Conservation (phyloP, 2,888 invertebrate genomes). For the Noctua fimbriata region DNA sequence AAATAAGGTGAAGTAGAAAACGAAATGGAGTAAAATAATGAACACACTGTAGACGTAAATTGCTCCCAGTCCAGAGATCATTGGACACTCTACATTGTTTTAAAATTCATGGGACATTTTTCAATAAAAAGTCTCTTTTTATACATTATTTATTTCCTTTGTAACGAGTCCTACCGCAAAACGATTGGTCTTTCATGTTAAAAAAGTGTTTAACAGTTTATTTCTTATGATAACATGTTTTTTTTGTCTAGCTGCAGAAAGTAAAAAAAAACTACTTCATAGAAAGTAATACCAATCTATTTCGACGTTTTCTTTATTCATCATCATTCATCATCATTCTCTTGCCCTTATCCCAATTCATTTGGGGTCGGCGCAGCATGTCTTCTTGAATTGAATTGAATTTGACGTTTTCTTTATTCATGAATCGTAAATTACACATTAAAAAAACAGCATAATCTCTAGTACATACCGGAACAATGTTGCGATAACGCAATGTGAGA, state of each 20-base stretch:
- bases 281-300: neutral
- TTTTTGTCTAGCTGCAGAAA: neutral
- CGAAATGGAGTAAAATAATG: constrained; percentile 31
- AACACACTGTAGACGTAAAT: constrained; percentile 28
- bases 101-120: constrained; percentile 37
- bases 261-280: neutral
- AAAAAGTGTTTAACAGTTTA: neutral
- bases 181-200: neutral
- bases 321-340: too few species aligned
- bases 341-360: too few species aligned
- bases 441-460: neutral
- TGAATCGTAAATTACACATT: neutral
- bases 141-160: neutral
- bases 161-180: neutral
- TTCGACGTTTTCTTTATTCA: neutral
- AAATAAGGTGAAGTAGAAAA: constrained; percentile 16
- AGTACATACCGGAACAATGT: neutral
- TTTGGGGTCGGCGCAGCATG: too few species aligned
- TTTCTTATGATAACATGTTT: neutral
- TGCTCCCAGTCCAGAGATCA: constrained; percentile 32
- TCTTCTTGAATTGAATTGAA: too few species aligned
- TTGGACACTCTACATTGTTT: constrained; percentile 34
- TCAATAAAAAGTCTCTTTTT: neutral
- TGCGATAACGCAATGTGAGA: neutral
- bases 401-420: neutral